A percentile compares a stretch with the other conserved stretches of the same genome.
These are phyloP conservation scores for Diadophis punctatus DNA, from an alignment of 2,113 vertebrate species.

Conservation along the genomic window DNA sequence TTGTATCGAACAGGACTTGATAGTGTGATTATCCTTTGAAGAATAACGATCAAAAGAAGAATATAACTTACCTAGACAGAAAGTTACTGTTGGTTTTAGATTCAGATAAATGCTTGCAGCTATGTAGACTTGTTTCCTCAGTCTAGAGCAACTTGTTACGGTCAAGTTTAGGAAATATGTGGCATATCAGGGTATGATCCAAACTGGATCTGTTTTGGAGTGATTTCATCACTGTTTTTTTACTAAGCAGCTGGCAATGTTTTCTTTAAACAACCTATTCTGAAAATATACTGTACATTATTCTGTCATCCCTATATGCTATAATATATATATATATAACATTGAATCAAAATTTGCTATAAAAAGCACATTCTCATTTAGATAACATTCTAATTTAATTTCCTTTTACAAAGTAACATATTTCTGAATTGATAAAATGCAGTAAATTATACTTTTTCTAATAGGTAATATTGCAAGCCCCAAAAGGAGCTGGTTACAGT, in stretches of 20 bases:
- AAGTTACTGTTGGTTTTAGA: neutral
- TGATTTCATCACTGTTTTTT: neutral
- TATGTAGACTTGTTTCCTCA: too few species aligned
- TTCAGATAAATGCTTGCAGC: neutral
- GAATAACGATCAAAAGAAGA: neutral
- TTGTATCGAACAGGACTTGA: neutral
- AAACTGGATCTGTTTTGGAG: neutral
- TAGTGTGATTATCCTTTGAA: neutral
- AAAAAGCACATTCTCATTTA: neutral
- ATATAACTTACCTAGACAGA: neutral
- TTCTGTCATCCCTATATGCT: neutral
- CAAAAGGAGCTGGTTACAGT: conserved; percentile 56
- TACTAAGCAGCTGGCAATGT: neutral
- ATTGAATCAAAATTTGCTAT: too few species aligned
- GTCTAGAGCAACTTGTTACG: neutral
- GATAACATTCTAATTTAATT: neutral
- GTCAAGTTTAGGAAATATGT: neutral
- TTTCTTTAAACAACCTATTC: neutral
- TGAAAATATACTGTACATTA: neutral
- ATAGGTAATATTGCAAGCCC: conserved; percentile 62
- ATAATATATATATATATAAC: neutral
- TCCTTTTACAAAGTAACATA: neutral
- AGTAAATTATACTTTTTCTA: conserved; percentile 28
- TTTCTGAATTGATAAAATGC: neutral
- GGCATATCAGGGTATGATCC: neutral